These are phyloP conservation scores for Platalea minor DNA, from an alignment of 2,797 vertebrate genomes.

Conservation along the genomic window DNA sequence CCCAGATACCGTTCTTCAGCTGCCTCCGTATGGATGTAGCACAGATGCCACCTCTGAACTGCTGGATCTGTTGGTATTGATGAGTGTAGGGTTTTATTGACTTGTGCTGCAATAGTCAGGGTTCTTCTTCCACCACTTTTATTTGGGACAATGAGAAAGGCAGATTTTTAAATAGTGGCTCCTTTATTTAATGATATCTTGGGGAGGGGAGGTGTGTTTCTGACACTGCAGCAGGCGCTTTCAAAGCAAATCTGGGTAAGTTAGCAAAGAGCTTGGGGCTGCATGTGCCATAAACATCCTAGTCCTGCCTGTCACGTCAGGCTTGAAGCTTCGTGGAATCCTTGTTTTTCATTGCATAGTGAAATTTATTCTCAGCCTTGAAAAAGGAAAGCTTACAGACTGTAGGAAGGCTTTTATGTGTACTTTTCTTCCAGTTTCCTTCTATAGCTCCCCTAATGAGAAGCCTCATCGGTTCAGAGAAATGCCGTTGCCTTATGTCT, in stretches of 20 bases:
- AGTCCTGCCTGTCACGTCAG: background rate
- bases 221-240: background rate
- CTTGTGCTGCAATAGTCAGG: background rate
- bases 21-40: fast-evolving
- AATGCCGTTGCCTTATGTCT: background rate
- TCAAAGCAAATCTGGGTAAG: background rate
- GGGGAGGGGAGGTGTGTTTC: background rate
- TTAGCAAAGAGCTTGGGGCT: background rate
- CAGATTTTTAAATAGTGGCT: background rate
- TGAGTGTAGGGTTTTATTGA: background rate
- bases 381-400: background rate
- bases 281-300: background rate
- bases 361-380: background rate
- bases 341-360: background rate
- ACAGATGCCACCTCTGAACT: background rate
- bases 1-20: background rate
- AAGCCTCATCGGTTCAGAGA: background rate
- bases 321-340: background rate
- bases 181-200: background rate
- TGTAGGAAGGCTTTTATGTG: background rate
- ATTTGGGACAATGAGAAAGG: background rate
- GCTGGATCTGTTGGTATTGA: background rate
- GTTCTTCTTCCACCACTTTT: background rate
- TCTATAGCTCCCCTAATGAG: background rate
- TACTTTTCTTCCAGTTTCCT: background rate